Percentiles rank a stretch among this genome's conserved stretches.
phyloP scores from a whole-genome alignment of 1,140 invertebrate species.

The Venturia canescens region DNA sequence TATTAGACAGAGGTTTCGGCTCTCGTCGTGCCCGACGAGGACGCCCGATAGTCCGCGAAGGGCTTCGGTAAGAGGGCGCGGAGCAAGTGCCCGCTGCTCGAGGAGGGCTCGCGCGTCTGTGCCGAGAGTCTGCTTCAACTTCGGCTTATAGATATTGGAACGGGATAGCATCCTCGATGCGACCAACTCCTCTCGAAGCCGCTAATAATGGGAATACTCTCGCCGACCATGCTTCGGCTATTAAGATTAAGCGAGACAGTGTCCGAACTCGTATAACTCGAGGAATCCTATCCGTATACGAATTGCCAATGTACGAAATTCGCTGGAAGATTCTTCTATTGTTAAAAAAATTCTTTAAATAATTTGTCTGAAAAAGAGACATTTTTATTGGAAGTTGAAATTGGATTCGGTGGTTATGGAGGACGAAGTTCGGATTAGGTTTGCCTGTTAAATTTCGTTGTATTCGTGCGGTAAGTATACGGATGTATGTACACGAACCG shows the following conservation, averaged over 20 bases:
- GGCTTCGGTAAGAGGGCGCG: slow-evolving; percentile 7
- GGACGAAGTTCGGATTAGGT: not conserved
- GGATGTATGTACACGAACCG: not conserved
- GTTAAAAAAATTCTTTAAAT: no score
- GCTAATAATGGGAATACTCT: slow-evolving; percentile 14
- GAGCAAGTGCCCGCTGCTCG: not conserved
- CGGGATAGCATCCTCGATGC: not conserved
- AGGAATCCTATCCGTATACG: not conserved
- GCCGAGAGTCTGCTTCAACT: not conserved
- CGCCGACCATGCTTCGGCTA: slow-evolving; percentile 10
- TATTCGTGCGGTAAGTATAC: not conserved
- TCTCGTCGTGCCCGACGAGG: slow-evolving; percentile 3
- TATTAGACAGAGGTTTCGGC: slow-evolving; percentile 64
- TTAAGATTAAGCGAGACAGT: slow-evolving; percentile 12
- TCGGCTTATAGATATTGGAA: not conserved
- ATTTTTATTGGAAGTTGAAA: no score
- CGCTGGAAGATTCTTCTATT: no score
- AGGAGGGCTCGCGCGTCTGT: not conserved
- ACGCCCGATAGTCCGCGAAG: slow-evolving; percentile 22
- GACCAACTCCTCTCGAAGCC: slow-evolving; percentile 6
- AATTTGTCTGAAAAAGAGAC: no score
- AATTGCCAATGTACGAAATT: not conserved
- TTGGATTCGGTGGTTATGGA: not conserved
- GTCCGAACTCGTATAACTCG: not conserved
- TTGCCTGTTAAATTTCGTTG: not conserved